Base-by-base conservation (phyloP, 2,113 vertebrate species). In the Passer domesticus region DNA sequence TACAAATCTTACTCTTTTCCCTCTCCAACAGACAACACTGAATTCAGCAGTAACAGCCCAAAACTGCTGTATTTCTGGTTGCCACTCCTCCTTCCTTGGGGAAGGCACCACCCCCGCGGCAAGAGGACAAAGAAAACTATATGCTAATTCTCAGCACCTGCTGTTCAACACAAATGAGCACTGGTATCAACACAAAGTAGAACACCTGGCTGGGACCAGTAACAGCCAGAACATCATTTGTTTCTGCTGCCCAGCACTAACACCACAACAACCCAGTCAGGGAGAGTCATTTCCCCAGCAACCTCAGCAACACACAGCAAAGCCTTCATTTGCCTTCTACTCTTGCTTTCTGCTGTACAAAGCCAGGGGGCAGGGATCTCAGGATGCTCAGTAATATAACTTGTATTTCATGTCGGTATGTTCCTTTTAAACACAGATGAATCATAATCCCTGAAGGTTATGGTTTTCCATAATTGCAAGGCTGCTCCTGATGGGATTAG, bases 401-500 rank as follows among this genome's bases (percentile, higher is more conserved):
- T 75, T 24, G 22, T 14, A 43, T 81, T 87, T 90, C 81, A 87
- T 75, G 52, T 10, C 7, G 6, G 12, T 64, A 13, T 53, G 37
- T 31, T 83, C 49, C 22, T 60, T 90, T 86, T 64, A 89, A 92
- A 52, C 33, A 35, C 3, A 24, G 41, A 67, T 83, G 75, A 96
- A 83, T 83, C 85, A 89, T 37, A 92, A 94, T 37, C 76, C 64
- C 85, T 86, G 60, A 77, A 93, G 82, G 30, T 52, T 74, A 63
- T 13, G 20, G 53, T 63, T 94, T 89, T 80, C 82, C 76, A 67
- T 81, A 94, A 67, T 89, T 63, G 79, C 64, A 90, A 88, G 30
- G 62, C 67, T 2, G 10, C 35, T 85, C 70, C 68, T 88, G 68
- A 77, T 55, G 31, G 70, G 75, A 89, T 85, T 83, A 85, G 47